These are phyloP conservation scores for Heliothis subflexa DNA, from an alignment of 1,140 invertebrate genomes.

Conservation along the genomic window DNA sequence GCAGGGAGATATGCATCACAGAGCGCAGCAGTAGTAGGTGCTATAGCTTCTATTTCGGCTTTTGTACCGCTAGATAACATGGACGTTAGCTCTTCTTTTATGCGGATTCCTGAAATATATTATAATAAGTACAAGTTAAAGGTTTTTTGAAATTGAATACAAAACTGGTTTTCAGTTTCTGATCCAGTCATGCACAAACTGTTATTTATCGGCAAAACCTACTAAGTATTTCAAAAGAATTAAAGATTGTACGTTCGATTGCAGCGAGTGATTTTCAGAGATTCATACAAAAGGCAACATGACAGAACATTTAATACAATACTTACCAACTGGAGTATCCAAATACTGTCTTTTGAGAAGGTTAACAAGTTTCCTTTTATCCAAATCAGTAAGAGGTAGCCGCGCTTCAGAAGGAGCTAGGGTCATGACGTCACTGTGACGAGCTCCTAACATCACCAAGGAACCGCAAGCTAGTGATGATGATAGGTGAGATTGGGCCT, in stretches of 20 bases:
- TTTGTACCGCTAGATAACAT: constrained; percentile 71
- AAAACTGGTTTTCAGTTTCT: no score
- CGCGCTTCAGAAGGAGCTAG: constrained; percentile 65
- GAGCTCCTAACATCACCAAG: constrained; percentile 68
- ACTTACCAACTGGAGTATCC: constrained; percentile 65
- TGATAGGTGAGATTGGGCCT: constrained; percentile 80
- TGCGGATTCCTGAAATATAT: constrained; percentile 60
- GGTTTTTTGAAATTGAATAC: no score
- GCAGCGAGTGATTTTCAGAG: no score
- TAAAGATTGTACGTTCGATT: no score
- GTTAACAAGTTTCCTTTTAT: constrained; percentile 70
- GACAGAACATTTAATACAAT: background rate
- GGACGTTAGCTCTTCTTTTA: constrained; percentile 68
- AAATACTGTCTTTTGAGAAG: constrained; percentile 75
- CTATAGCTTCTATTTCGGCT: constrained; percentile 76
- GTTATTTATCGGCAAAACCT: no score
- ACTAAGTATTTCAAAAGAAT: no score
- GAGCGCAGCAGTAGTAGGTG: constrained; percentile 67
- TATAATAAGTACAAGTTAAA: no score
- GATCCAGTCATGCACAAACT: no score
- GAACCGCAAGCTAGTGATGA: constrained; percentile 69
- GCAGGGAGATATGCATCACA: constrained; percentile 78
- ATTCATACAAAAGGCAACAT: no score
- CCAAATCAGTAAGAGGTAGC: constrained; percentile 63
- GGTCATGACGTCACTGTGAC: constrained; percentile 69